Base-by-base conservation (phyloP, 2,888 invertebrate species). In the Mongoloraphidia duomilia region DNA sequence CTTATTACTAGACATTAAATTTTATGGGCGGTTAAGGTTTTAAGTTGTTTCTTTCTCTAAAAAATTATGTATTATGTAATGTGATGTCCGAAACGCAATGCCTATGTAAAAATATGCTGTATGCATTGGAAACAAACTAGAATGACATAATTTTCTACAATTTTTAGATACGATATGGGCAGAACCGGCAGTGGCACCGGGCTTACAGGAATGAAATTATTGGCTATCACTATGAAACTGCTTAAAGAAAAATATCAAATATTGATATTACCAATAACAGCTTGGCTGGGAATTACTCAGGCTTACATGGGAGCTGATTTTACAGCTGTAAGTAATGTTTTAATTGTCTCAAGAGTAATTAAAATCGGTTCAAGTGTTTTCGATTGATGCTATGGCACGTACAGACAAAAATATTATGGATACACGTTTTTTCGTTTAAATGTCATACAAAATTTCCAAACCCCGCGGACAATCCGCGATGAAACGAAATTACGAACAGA, bases 241-340 rank as follows among this genome's bases (percentile, higher is more conserved):
- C 61, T 80, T 56, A 65, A 70, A 51, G 72, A 79, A 50, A 73
- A 73, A 1, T 71, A 76, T 46, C 80, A 80, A 61, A 58, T 81
- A 17, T 65, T 84, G 39, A 65, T 84, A 34, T 70, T 83, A 53
- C 75, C 76, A 6, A 65, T 84, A 46, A 83, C 82, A 17, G 69
- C 82, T 43, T 84, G 80, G 68, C 73, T 80, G 34, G 84, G 84
- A 0, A 63, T 80, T 52, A 78, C 82, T 58, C 82, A 82, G 62
- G 82, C 80, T 0, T 83, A 79, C 65, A 72, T 80, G 43, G 74
- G 75, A 0, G 80, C 79, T 46, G 74, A 74, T 52, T 72, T 71
- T 53, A 73, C 71, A 40, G 70, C 71, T 50, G 74, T 74, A 58
- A 60, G 67, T 59, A 47, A 52, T 14, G 33, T 34, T 13, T 26